Percentiles rank a stretch among this genome's conserved stretches.
These are phyloP conservation scores for Latheticus oryzae DNA, from an alignment of 2,888 invertebrate genomes.

Conservation along the genomic window DNA sequence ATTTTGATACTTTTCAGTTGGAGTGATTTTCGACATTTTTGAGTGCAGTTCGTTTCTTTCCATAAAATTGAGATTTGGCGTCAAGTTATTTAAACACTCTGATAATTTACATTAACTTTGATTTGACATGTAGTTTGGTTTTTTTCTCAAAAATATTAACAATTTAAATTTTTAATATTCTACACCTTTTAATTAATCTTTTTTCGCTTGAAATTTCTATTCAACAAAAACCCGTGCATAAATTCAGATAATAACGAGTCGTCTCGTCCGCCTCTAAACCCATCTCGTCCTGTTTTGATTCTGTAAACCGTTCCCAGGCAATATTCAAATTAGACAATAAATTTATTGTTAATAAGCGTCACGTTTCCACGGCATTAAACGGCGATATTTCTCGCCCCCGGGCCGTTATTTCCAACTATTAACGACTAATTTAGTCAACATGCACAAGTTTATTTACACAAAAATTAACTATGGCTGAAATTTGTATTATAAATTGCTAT, in stretches of 20 bases:
- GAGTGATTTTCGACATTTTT: no score
- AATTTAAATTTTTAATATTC: no score
- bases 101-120: no score
- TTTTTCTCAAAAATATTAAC: no score
- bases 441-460: slow-evolving; percentile 44
- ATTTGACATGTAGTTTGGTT: no score
- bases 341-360: slow-evolving; percentile 44
- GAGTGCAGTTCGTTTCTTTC: no score
- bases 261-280: slow-evolving; percentile 22
- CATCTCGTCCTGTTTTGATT: slow-evolving; percentile 25
- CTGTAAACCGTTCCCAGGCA: slow-evolving; percentile 33
- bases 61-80: no score
- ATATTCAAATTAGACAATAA: slow-evolving; percentile 43
- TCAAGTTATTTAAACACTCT: no score
- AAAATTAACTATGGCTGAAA: slow-evolving; percentile 43
- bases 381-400: slow-evolving; percentile 44
- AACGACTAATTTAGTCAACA: slow-evolving; percentile 45
- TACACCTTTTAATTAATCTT: no score
- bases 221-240: no score
- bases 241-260: slow-evolving; percentile 32
- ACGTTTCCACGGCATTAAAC: slow-evolving; percentile 41
- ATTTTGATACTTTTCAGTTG: no score
- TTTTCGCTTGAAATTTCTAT: no score
- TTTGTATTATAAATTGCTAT: slow-evolving; percentile 45
- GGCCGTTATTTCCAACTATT: slow-evolving; percentile 43